Base-by-base conservation (phyloP, 2,113 vertebrate genomes). In the Oryzias melastigma region DNA sequence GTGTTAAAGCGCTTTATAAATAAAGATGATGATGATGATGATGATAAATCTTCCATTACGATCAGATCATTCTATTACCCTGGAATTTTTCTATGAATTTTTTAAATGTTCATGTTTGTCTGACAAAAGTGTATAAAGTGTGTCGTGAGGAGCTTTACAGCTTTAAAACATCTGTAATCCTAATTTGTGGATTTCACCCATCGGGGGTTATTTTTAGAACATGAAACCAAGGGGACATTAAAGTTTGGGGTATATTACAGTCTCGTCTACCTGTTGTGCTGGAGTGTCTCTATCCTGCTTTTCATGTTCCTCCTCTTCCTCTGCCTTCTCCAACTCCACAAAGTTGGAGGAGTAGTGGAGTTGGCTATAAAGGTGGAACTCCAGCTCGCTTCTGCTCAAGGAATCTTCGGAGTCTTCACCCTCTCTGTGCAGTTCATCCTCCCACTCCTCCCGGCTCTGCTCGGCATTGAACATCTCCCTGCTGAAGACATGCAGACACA, bases 301-400 rank as follows among this genome's bases (percentile, higher is more conserved):
- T 16, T 62, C 48, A 7, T 55, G 22, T 0, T 42, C 46, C 52
- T 58, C 67, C 48, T 49, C 73, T 40, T 64, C 17, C 7, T 55
- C 87, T 68, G 86, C 61, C 0, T 71, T 61, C 17, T 85, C 90
- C 74, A 65, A 16, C 66, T 73, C 92, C 74, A 62, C 87, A 1
- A 61, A 13, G 19, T 87, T 83, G 24, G 93, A 92, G 42, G 94
- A 90, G 83, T 99, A 98, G 86, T 99, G 97, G 69, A 98, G 90
- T 85, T 98, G 96, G 84, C 96, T 96, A 17, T 99, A 99, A 65
- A 99, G 96, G 22, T 85, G 93, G 83, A 96, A 96, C 87, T 98
- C 96, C 78, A 98, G 77, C 64, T 99, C 97, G 6, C 96, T 99
- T 63, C 95, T 91, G n/a, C n/a, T 49, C 55, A 94, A 95, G 14